Conservation (phyloP, 35 echinoderm and acorn worm genomes). For the Nesometra sesokonis region DNA sequence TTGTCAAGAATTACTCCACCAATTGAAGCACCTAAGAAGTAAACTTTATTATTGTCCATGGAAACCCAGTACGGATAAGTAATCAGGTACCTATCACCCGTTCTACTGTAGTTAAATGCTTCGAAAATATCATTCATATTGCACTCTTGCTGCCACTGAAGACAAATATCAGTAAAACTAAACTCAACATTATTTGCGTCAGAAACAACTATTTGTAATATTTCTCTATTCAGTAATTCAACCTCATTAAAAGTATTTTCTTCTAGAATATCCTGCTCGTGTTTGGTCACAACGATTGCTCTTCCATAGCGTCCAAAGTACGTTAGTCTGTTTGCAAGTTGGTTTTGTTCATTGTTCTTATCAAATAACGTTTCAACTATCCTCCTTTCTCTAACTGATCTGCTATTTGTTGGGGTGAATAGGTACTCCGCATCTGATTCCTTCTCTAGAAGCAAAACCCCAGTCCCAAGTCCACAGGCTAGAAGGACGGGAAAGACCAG, state of each 20-base stretch:
- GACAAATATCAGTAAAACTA: neutral
- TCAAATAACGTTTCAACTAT: slow-evolving; percentile 17
- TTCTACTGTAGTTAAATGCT: neutral
- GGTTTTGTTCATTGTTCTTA: neutral
- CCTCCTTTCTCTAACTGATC: slow-evolving; percentile 1
- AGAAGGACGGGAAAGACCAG: neutral
- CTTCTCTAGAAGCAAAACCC: slow-evolving; percentile 14
- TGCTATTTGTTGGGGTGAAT: slow-evolving; percentile 22
- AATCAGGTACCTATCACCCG: neutral
- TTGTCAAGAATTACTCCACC: slow-evolving; percentile 3
- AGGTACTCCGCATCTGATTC: slow-evolving; percentile 19
- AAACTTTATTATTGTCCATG: neutral
- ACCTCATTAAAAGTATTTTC: neutral
- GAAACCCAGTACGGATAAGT: neutral
- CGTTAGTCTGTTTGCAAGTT: neutral
- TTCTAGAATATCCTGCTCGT: neutral
- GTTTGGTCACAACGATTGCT: neutral
- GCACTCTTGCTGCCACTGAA: neutral
- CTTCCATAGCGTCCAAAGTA: neutral
- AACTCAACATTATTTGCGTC: neutral
- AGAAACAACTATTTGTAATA: neutral
- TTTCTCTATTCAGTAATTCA: neutral
- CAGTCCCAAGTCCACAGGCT: slow-evolving; percentile 6
- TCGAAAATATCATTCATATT: neutral
- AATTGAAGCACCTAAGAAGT: slow-evolving; percentile 1